phyloP scores from a whole-genome alignment of 2,797 vertebrate genomes.

The Trachops cirrhosus region DNA sequence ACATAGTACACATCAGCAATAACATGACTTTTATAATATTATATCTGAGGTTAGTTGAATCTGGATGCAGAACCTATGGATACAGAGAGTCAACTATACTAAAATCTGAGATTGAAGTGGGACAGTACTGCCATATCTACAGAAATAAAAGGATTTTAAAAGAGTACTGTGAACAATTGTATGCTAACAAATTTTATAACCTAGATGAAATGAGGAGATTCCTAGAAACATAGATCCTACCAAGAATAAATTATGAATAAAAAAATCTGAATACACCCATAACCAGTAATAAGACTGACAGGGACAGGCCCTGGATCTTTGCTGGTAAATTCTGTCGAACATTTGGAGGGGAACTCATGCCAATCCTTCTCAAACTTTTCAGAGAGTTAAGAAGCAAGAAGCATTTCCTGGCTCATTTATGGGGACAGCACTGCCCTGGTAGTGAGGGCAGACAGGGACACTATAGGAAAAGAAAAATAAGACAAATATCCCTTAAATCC shows the following conservation, averaged over 20 bases:
- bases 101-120: background rate
- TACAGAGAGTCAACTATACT: background rate
- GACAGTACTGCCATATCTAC: background rate
- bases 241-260: background rate
- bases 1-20: background rate
- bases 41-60: background rate
- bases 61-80: background rate
- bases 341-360: background rate
- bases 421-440: background rate
- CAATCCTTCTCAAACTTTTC: background rate
- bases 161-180: background rate
- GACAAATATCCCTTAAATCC: background rate
- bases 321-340: background rate
- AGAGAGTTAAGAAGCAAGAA: background rate
- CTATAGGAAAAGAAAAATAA: background rate
- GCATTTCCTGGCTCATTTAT: background rate
- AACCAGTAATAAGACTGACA: background rate
- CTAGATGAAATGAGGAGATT: background rate
- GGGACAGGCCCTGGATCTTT: background rate
- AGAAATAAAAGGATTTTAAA: background rate
- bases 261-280: background rate
- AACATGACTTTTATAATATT: background rate
- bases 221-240: background rate
- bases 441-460: background rate
- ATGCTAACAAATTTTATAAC: background rate